Percentiles rank a stretch among this genome's conserved stretches.
These are phyloP conservation scores for Trimorus sp. DNA, from an alignment of 2,888 invertebrate species.

Conservation along the genomic window DNA sequence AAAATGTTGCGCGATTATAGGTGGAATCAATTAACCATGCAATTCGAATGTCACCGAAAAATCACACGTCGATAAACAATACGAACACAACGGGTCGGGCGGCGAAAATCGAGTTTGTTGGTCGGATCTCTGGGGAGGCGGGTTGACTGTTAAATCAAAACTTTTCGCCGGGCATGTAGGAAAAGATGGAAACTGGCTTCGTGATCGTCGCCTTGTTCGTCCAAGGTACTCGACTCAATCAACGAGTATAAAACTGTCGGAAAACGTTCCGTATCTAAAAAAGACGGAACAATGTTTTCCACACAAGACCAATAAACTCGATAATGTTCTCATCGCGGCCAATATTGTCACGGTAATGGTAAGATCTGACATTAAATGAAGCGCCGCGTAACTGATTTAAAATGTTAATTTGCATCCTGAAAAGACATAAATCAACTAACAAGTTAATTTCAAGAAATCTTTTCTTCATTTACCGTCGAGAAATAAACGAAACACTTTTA, in stretches of 20 bases:
- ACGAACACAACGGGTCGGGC: not conserved
- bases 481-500: too few species aligned
- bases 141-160: conserved; percentile 71
- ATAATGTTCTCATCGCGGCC: conserved; percentile 4
- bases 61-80: too few species aligned
- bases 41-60: too few species aligned
- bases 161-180: conserved; percentile 64
- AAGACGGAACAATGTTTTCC: conserved; percentile 19
- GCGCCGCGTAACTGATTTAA: conserved; percentile 18
- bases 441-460: too few species aligned
- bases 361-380: conserved; percentile 12
- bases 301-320: conserved; percentile 24
- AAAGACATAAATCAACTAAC: too few species aligned
- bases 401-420: not conserved
- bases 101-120: conserved; percentile 66
- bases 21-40: too few species aligned
- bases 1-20: too few species aligned
- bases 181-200: conserved; percentile 64
- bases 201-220: conserved; percentile 36
- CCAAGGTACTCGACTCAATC: conserved; percentile 27
- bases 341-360: conserved; percentile 12
- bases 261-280: conserved; percentile 23
- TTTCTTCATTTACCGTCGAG: too few species aligned
- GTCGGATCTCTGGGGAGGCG: conserved; percentile 55
- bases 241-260: conserved; percentile 22